A percentile compares a stretch with the other conserved stretches of the same genome.
phyloP scores from a whole-genome alignment of 2,797 vertebrate species.

The Sebastiscus tertius region DNA sequence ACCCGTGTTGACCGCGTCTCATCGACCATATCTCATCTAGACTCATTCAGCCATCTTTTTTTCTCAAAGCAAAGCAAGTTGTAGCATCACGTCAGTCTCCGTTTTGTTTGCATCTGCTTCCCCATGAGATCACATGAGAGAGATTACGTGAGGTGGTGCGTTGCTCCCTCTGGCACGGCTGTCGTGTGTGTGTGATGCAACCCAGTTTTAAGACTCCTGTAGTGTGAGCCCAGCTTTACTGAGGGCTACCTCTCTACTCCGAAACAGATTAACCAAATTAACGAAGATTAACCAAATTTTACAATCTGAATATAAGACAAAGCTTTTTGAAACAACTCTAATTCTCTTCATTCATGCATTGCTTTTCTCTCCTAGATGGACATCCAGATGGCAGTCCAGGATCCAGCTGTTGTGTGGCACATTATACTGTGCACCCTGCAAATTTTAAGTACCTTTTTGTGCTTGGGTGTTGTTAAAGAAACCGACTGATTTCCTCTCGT shows the following conservation, averaged over 20 bases:
- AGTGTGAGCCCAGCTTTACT: too few relatives aligned
- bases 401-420: slow-evolving; percentile 69
- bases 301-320: neutral
- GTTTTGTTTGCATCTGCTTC: too few relatives aligned
- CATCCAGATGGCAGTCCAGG: slow-evolving; percentile 64
- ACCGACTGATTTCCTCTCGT: slow-evolving; percentile 43
- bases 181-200: too few relatives aligned
- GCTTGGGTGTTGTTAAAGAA: slow-evolving; percentile 76
- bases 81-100: too few relatives aligned
- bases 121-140: too few relatives aligned
- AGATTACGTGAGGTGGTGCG: too few relatives aligned
- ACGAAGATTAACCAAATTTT: neutral
- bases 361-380: slow-evolving; percentile 38
- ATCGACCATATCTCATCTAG: neutral
- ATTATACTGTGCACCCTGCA: slow-evolving; percentile 70
- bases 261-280: neutral
- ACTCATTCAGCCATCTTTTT: neutral
- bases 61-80: too few relatives aligned
- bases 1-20: neutral
- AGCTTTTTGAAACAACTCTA: neutral
- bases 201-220: too few relatives aligned
- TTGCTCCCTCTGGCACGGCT: too few relatives aligned
- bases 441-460: slow-evolving; percentile 65
- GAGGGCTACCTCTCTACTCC: neutral
- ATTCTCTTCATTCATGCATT: neutral